Evolutionary conservation across 2,888 invertebrate genomes (phyloP).

Genomic region (Oscheius onirici): DNA sequence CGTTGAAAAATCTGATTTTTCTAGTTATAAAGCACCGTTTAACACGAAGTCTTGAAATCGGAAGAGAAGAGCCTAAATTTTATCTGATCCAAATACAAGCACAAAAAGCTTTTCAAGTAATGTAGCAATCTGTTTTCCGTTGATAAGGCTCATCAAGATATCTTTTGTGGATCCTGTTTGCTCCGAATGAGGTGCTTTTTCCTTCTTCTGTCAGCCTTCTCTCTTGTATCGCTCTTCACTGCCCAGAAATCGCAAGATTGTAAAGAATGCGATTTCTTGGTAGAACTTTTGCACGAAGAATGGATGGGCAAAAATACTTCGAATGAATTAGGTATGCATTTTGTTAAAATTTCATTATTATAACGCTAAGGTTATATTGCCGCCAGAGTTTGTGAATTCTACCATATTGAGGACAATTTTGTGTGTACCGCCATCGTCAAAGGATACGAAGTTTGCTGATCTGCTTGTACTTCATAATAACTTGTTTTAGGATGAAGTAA

Average conservation of each 20-base stretch:
- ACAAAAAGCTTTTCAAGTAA: too few relatives aligned
- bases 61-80: too few relatives aligned
- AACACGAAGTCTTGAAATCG: too few relatives aligned
- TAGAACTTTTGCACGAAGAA: slow-evolving; percentile 10
- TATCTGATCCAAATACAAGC: too few relatives aligned
- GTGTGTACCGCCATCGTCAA: slow-evolving; percentile 56
- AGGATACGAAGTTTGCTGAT: slow-evolving; percentile 43
- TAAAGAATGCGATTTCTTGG: slow-evolving; percentile 16
- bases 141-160: too few relatives aligned
- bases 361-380: slow-evolving; percentile 42
- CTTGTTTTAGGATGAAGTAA: slow-evolving; percentile 53
- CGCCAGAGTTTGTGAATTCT: slow-evolving; percentile 50
- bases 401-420: slow-evolving; percentile 59
- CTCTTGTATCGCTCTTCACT: too few relatives aligned
- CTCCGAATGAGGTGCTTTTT: too few relatives aligned
- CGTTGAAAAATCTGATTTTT: too few relatives aligned
- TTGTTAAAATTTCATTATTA: not conserved
- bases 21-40: too few relatives aligned
- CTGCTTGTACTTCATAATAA: not conserved
- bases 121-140: too few relatives aligned
- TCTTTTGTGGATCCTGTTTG: too few relatives aligned
- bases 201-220: too few relatives aligned
- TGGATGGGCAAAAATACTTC: slow-evolving; percentile 11
- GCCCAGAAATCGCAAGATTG: slow-evolving; percentile 19
- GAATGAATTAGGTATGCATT: not conserved